These are phyloP conservation scores for Drosophila bocqueti DNA, from an alignment of 1,140 invertebrate species.

Conservation along the genomic window DNA sequence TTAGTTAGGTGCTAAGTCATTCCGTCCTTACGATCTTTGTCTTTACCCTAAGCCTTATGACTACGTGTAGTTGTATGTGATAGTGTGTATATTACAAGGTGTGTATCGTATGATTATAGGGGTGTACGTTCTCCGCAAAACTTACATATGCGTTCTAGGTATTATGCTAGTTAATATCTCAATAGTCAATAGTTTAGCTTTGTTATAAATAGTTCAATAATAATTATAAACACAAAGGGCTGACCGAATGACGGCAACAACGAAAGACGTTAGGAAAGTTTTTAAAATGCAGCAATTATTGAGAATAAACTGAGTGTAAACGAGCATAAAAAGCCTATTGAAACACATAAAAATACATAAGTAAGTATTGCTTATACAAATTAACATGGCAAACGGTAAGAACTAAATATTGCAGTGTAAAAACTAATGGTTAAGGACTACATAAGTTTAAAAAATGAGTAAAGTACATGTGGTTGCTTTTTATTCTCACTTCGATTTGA, in stretches of 20 bases:
- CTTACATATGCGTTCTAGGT: conserved; percentile 68
- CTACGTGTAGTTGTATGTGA: conserved; percentile 46
- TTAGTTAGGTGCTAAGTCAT: conserved; percentile 63
- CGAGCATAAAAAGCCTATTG: conserved; percentile 11
- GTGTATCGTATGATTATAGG: conserved; percentile 53
- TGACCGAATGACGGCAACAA: conserved; percentile 23
- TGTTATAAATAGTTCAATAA: conserved; percentile 81
- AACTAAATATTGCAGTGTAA: conserved; percentile 76
- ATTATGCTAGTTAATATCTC: conserved; percentile 78
- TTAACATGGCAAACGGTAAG: conserved; percentile 74
- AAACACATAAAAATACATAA: conserved; percentile 43
- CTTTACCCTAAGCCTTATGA: conserved; percentile 63
- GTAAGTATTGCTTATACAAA: conserved; percentile 71
- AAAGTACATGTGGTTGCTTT: conserved; percentile 66
- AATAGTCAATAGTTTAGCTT: conserved; percentile 82
- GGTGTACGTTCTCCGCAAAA: conserved; percentile 61
- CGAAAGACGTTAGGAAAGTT: conserved; percentile 9
- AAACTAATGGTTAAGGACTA: conserved; percentile 59
- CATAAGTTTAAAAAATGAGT: conserved; percentile 53
- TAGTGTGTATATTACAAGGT: conserved; percentile 76
- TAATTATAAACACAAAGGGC: conserved; percentile 67
- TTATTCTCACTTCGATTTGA: conserved; percentile 59
- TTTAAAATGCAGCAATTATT: conserved; percentile 18
- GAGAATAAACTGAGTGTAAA: conserved; percentile 5
- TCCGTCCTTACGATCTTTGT: conserved; percentile 53